phyloP scores from a whole-genome alignment of 1,140 invertebrate species.

The Cydia splendana region DNA sequence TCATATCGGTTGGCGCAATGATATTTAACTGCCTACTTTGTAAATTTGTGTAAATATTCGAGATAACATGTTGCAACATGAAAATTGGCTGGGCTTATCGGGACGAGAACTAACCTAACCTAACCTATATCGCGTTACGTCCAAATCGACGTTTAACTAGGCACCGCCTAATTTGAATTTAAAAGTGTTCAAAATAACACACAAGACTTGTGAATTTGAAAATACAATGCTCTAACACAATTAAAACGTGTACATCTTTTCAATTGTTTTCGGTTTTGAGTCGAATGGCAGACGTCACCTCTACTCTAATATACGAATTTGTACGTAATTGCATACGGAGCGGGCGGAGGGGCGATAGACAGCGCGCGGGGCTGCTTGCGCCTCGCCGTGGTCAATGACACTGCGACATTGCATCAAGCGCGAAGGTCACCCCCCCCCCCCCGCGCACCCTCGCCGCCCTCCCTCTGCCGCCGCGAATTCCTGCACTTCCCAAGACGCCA shows the following conservation, averaged over 20 bases:
- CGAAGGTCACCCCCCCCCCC: constrained; percentile 74
- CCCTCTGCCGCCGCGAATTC: constrained; percentile 40
- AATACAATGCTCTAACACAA: background rate
- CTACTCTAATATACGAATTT: constrained; percentile 36
- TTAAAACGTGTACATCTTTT: background rate
- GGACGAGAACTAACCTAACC: constrained; percentile 7
- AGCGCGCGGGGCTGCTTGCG: constrained; percentile 59
- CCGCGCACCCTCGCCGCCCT: constrained; percentile 43
- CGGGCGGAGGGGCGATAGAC: constrained; percentile 48
- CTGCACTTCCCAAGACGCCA: constrained; percentile 34
- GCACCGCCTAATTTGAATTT: background rate
- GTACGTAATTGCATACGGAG: constrained; percentile 37
- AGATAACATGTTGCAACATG: constrained; percentile 12
- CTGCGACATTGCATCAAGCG: constrained; percentile 77
- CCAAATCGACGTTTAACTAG: background rate
- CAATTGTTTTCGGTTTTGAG: constrained; percentile 3
- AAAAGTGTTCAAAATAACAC: background rate
- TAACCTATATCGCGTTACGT: constrained; percentile 1
- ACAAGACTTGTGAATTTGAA: background rate
- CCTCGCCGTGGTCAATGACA: constrained; percentile 74
- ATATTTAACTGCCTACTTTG: background rate
- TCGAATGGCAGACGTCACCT: background rate
- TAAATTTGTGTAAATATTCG: background rate
- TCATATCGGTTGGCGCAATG: background rate
- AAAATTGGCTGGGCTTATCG: background rate